These are phyloP conservation scores for Orientallactaga bullata DNA, from an alignment of 2,113 vertebrate species.

Conservation along the genomic window DNA sequence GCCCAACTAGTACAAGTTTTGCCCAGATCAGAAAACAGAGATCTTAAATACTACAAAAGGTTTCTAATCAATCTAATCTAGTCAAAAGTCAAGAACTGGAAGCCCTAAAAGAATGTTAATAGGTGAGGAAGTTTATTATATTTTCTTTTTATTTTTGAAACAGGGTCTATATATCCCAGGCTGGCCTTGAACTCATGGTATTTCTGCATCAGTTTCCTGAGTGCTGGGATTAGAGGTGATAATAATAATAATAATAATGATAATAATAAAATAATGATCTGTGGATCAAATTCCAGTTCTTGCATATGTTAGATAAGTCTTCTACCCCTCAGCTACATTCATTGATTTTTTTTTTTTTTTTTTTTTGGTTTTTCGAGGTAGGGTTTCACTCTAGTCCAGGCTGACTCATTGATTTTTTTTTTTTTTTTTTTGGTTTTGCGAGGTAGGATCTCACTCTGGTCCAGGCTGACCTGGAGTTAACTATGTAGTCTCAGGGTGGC, in stretches of 20 bases:
- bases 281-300: neutral
- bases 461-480: too few relatives aligned
- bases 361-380: neutral
- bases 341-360: neutral
- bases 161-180: neutral
- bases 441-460: too few relatives aligned
- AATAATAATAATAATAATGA: neutral
- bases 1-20: neutral
- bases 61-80: too few relatives aligned
- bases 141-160: neutral
- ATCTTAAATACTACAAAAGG: slow-evolving; percentile 29
- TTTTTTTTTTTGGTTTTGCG: too few relatives aligned
- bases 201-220: neutral
- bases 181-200: neutral
- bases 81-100: slow-evolving; percentile 34
- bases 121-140: slow-evolving; percentile 12
- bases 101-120: slow-evolving; percentile 2
- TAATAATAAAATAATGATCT: too few relatives aligned
- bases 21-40: slow-evolving; percentile 9
- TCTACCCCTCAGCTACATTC: neutral
- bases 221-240: neutral
- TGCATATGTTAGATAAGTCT: neutral
- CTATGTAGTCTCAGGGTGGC: too few relatives aligned
- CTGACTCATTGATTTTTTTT: too few relatives aligned
- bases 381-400: neutral